These are phyloP conservation scores for Candidula unifasciata DNA, from an alignment of 2,888 invertebrate species.

Conservation along the genomic window DNA sequence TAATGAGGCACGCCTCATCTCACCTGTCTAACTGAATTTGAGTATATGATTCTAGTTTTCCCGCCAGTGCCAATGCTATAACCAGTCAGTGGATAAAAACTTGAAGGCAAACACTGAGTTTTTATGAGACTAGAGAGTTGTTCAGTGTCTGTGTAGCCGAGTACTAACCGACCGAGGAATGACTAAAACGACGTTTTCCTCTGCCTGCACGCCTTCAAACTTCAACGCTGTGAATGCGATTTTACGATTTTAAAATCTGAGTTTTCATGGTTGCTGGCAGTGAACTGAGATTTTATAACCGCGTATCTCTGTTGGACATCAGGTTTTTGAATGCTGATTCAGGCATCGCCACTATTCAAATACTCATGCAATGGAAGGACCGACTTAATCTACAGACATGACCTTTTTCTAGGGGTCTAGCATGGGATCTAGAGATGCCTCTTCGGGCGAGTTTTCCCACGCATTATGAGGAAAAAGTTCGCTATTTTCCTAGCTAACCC, in stretches of 20 bases:
- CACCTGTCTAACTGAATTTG: conserved; percentile 5
- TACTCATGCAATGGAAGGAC: conserved; percentile 31
- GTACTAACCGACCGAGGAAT: too few species aligned
- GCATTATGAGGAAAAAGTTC: conserved; percentile 54
- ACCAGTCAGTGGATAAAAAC: neutral
- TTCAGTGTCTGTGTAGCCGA: too few species aligned
- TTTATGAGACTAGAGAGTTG: too few species aligned
- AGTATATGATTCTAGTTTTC: neutral
- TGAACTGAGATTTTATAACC: neutral
- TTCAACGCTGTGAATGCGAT: too few species aligned
- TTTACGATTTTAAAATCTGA: too few species aligned
- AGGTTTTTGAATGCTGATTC: neutral
- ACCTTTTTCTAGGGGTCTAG: conserved; percentile 30
- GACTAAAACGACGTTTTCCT: too few species aligned
- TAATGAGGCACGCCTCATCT: neutral
- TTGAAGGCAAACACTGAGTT: too few species aligned
- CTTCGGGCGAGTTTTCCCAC: conserved; percentile 44
- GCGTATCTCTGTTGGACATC: neutral
- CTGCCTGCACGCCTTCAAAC: too few species aligned
- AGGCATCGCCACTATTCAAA: neutral
- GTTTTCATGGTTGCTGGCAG: too few species aligned
- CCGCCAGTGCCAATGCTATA: neutral
- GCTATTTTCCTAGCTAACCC: conserved; percentile 52
- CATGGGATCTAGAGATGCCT: conserved; percentile 50
- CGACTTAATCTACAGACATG: conserved; percentile 23